A percentile compares a stretch with the other conserved stretches of the same genome.
Conservation (phyloP, 2,888 invertebrate genomes). For the Drosophila borborema region DNA sequence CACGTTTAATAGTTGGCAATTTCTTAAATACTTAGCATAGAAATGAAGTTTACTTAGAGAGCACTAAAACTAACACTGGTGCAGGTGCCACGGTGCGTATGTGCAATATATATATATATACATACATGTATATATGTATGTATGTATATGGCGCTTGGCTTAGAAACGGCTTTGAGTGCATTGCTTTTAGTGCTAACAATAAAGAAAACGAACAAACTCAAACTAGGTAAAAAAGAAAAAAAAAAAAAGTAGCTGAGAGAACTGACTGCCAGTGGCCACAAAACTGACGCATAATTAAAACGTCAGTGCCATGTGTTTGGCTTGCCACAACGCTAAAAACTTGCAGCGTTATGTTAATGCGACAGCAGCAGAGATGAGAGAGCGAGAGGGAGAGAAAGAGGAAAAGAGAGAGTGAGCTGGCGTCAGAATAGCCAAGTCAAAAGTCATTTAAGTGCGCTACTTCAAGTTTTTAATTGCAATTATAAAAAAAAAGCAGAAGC, state of each 20-base stretch:
- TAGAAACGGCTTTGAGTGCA: conserved; percentile 59
- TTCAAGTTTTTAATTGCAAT: conserved; percentile 73
- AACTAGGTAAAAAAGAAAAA: conserved; percentile 8
- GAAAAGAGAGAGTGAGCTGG: not conserved
- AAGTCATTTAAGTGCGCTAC: conserved; percentile 69
- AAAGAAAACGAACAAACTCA: conserved; percentile 23
- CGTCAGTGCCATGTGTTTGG: conserved; percentile 72
- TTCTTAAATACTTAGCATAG: conserved; percentile 50
- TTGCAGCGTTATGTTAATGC: conserved; percentile 56
- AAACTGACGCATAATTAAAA: conserved; percentile 75
- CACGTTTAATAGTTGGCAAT: conserved; percentile 62
- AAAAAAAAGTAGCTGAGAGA: conserved; percentile 8
- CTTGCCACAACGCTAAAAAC: conserved; percentile 68
- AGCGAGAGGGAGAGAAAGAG: not conserved
- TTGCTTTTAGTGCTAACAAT: conserved; percentile 67
- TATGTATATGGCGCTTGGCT: conserved; percentile 34
- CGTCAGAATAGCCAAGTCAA: conserved; percentile 26
- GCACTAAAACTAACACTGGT: conserved; percentile 16
- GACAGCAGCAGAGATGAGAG: conserved; percentile 1
- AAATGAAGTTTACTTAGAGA: conserved; percentile 49
- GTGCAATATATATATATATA: conserved; percentile 54
- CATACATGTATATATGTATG: conserved; percentile 18
- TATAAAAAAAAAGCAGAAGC: conserved; percentile 51
- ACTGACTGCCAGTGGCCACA: conserved; percentile 50
- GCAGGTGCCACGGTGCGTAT: conserved; percentile 58